Percentiles rank a stretch among this genome's conserved stretches.
These are phyloP conservation scores for Brachylomia viminalis DNA, from an alignment of 2,888 invertebrate species.

Conservation along the genomic window DNA sequence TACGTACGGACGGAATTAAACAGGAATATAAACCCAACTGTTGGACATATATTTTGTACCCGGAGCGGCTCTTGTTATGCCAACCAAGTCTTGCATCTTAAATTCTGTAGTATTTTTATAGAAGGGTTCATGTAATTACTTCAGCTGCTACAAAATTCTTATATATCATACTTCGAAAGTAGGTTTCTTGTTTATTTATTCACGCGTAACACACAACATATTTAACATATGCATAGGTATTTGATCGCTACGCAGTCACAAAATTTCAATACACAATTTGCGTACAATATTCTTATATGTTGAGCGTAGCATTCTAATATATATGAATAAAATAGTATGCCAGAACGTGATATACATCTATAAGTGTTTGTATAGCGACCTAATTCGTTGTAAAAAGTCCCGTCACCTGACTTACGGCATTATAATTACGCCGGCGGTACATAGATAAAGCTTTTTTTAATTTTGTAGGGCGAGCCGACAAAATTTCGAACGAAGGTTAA, in stretches of 20 bases:
- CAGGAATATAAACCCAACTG: constrained; percentile 38
- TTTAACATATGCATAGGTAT: constrained; percentile 31
- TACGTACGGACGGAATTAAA: constrained; percentile 57
- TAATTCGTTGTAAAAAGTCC: constrained; percentile 76
- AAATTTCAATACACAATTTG: constrained; percentile 50
- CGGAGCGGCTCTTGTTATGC: background rate
- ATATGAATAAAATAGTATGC: constrained; percentile 62
- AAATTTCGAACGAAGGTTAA: constrained; percentile 77
- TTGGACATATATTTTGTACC: constrained; percentile 9
- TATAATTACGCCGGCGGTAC: constrained; percentile 81
- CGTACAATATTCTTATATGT: constrained; percentile 23
- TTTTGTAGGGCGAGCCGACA: constrained; percentile 69
- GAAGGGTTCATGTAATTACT: background rate
- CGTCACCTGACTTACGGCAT: constrained; percentile 82
- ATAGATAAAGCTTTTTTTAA: constrained; percentile 81
- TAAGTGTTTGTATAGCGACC: constrained; percentile 70
- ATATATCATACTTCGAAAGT: background rate
- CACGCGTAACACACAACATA: constrained; percentile 20
- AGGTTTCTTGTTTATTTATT: constrained; percentile 12
- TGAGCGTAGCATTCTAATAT: constrained; percentile 50
- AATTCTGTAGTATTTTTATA: background rate
- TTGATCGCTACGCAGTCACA: constrained; percentile 34
- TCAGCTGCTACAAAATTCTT: background rate
- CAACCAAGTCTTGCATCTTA: background rate
- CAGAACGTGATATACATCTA: constrained; percentile 71